phyloP scores from a whole-genome alignment of 2,113 vertebrate genomes.

The Brachypodius melanocephalos region DNA sequence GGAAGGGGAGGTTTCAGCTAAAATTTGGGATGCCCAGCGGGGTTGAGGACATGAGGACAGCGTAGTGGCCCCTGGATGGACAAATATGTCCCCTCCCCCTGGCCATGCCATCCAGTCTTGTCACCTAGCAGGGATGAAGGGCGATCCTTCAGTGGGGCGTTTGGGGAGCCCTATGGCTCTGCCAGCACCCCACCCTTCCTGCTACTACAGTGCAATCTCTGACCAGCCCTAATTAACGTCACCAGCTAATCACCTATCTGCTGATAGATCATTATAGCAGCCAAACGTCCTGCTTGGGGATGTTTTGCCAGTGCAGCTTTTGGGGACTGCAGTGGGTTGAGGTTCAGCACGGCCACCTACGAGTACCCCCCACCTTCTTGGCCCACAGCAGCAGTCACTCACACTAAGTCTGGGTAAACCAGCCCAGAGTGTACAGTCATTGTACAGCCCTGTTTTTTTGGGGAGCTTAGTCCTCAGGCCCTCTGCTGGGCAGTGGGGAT shows the following conservation, averaged over 20 bases:
- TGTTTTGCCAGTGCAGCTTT: background rate
- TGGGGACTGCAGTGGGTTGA: background rate
- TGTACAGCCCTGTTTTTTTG: fast-evolving
- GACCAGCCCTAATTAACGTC: background rate
- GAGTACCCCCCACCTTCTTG: background rate
- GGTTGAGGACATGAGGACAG: fast-evolving
- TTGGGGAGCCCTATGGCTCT: background rate
- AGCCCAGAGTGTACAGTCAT: background rate
- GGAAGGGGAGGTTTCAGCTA: background rate
- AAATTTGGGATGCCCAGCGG: background rate
- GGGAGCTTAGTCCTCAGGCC: background rate
- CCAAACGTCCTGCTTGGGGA: background rate
- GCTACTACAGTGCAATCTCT: fast-evolving
- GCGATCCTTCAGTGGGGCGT: background rate
- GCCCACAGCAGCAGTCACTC: background rate
- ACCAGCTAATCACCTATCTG: background rate
- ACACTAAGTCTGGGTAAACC: background rate
- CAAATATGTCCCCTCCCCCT: background rate
- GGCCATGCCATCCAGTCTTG: background rate
- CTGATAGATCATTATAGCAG: fast-evolving
- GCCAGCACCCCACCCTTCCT: background rate
- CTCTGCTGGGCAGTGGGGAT: background rate
- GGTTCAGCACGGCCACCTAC: background rate
- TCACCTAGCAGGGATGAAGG: background rate
- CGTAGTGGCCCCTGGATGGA: fast-evolving